phyloP scores from a whole-genome alignment of 2,888 invertebrate species.

The Coelogynopora nodosa region DNA sequence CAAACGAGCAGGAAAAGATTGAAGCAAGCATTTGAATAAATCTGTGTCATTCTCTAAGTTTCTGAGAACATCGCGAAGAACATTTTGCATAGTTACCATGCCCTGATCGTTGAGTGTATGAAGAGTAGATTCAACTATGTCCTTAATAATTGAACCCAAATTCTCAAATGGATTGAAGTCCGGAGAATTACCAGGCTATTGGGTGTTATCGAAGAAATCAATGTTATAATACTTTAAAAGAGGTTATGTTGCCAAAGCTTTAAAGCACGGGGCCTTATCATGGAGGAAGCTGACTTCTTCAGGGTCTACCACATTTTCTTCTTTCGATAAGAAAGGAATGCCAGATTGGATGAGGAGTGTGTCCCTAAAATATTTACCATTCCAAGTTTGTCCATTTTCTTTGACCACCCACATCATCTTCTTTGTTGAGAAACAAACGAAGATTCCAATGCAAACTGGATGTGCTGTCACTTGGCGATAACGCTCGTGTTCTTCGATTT shows the following conservation, averaged over 20 bases:
- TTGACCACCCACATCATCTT: not conserved
- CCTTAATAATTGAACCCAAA: conserved; percentile 10
- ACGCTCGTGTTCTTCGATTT: conserved; percentile 27
- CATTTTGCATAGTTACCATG: not conserved
- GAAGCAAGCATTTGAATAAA: not conserved
- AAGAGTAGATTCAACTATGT: not conserved
- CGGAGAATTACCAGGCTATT: conserved; percentile 32
- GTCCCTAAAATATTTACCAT: conserved; percentile 10
- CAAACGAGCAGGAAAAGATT: not conserved
- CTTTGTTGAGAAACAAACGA: conserved; percentile 21
- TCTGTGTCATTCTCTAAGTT: not conserved
- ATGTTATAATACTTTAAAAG: conserved; percentile 21
- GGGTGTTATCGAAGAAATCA: not conserved
- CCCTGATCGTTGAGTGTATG: conserved; percentile 29
- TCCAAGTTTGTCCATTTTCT: conserved; percentile 12
- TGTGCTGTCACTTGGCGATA: conserved; percentile 22
- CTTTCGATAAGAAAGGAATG: conserved; percentile 7
- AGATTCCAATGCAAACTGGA: conserved; percentile 16
- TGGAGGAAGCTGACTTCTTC: not conserved
- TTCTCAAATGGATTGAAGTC: conserved; percentile 18
- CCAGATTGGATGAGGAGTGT: not conserved
- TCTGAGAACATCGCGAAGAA: not conserved
- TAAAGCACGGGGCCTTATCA: conserved; percentile 6
- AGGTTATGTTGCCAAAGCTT: not conserved
- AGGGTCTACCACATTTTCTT: conserved; percentile 35